Evolutionary conservation across 2,797 vertebrate species (phyloP).

Genomic region (Notamacropus eugenii): DNA sequence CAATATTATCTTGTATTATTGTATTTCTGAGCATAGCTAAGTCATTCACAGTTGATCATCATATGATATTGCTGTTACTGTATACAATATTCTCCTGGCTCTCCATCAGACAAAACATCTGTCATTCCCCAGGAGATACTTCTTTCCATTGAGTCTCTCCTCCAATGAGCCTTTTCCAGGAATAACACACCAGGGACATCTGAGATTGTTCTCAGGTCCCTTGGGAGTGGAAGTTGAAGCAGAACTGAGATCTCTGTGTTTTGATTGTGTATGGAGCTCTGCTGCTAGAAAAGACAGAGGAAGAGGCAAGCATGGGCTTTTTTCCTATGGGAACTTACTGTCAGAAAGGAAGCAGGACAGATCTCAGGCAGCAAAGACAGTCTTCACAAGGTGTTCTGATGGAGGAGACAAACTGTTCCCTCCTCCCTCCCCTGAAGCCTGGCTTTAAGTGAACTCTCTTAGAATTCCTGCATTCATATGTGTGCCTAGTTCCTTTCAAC

Average conservation of each 20-base stretch:
- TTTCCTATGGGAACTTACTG: too few species aligned
- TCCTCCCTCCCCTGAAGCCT: too few species aligned
- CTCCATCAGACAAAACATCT: neutral
- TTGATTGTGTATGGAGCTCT: neutral
- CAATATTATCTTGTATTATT: too few species aligned
- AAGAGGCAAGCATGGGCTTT: neutral
- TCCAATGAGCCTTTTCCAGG: neutral
- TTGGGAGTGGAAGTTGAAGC: neutral
- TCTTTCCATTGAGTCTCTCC: neutral
- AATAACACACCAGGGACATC: neutral
- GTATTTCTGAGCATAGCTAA: too few species aligned
- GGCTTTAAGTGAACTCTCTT: neutral
- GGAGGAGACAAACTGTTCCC: too few species aligned
- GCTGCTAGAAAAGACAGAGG: neutral
- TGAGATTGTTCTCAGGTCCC: neutral
- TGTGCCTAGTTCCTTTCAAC: neutral
- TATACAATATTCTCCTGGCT: neutral
- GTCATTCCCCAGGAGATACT: neutral
- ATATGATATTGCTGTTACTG: too few species aligned
- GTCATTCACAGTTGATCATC: too few species aligned
- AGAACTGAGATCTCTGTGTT: neutral
- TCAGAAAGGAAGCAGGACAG: too few species aligned
- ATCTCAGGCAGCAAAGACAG: too few species aligned
- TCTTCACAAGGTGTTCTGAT: too few species aligned
- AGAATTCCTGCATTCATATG: neutral